Base-by-base conservation (phyloP, 37 sponge, comb jelly and placozoan genomes). In the Cliona cf. orientalis region DNA sequence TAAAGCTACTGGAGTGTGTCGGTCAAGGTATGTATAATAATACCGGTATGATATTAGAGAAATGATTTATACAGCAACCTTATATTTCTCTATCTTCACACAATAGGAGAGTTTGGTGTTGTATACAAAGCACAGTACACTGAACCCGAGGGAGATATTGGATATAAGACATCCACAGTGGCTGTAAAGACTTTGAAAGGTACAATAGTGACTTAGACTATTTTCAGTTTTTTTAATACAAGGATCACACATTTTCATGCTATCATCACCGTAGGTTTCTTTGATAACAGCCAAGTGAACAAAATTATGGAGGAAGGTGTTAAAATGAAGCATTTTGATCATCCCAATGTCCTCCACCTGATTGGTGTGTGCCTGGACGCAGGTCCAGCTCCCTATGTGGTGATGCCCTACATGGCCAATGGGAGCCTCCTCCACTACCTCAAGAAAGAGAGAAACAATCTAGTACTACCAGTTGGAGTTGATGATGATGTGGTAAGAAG, bases 71-170 rank as follows among this genome's bases (percentile, higher is more conserved):
- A n/a, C n/a, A n/a, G n/a, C n/a, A n/a, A n/a, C n/a, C n/a, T n/a
- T n/a, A n/a, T n/a, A n/a, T n/a, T n/a, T n/a, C n/a, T n/a, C n/a
- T n/a, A n/a, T n/a, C n/a, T n/a, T n/a, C n/a, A n/a, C n/a, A n/a
- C n/a, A n/a, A n/a, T n/a, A 81, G 81, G 81, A 1, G 81, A 81
- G 56, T 81, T 81, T 71, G 81, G 81, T 41, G 71, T 81, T 11
- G 81, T 81, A 1, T 81, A 81, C 61, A 69, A 59, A 33, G 81
- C 71, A 26, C 42, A 81, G 3, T 59, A 57, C 43, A 42, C 71
- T 42, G 40, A 59, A 6, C 59, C 60, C 0, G 56, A 34, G 36
- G 67, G 31, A 2, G 49, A 56, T 41, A 35, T 26, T 22, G 42
- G 42, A 25, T 75, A 58, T 41, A 49, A 75, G 32, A 75, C 60